Evolutionary conservation across 2,888 invertebrate genomes (phyloP).

Genomic region (Thymelicus acteon): DNA sequence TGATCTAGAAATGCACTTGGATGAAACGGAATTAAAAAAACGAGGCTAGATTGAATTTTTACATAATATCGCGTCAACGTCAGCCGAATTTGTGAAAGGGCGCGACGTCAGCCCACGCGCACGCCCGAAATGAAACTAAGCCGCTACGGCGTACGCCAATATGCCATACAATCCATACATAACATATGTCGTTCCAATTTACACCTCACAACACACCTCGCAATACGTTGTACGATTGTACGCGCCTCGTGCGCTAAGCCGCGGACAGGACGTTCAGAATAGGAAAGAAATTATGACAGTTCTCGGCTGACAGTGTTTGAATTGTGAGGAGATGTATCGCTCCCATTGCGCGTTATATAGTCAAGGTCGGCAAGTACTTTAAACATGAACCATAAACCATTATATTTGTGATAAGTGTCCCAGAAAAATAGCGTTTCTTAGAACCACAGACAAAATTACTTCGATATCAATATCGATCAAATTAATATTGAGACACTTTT

Average conservation of each 20-base stretch:
- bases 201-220: constrained; percentile 6
- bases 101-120: constrained; percentile 55
- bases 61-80: constrained; percentile 62
- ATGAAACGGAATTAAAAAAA: constrained; percentile 36
- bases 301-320: constrained; percentile 30
- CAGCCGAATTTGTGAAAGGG: constrained; percentile 50
- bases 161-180: constrained; percentile 26
- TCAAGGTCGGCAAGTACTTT: neutral
- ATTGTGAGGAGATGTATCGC: constrained; percentile 19
- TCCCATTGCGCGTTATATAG: neutral
- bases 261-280: constrained; percentile 15
- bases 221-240: neutral
- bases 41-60: constrained; percentile 42
- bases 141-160: constrained; percentile 36
- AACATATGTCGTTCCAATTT: constrained; percentile 33
- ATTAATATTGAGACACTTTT: no score
- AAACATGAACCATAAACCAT: neutral
- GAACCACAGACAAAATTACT: no score
- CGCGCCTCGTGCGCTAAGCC: constrained; percentile 13
- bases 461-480: no score
- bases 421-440: no score
- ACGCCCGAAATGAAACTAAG: constrained; percentile 63
- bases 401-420: no score
- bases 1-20: constrained; percentile 46
- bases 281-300: constrained; percentile 28